Conservation (phyloP, 2,888 invertebrate species). For the Clistopyga incitator region DNA sequence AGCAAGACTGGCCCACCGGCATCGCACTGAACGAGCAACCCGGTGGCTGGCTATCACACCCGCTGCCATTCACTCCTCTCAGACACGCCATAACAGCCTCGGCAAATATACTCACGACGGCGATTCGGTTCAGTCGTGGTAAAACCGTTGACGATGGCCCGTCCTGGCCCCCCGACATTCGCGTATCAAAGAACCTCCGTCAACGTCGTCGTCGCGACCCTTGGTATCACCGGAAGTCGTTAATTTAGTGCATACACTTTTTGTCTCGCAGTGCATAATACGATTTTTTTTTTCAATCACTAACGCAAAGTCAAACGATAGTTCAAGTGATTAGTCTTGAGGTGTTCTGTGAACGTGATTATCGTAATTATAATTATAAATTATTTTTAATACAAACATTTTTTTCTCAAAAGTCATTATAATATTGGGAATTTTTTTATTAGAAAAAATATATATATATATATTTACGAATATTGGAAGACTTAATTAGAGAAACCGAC, state of each 20-base stretch:
- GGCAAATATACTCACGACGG: conserved; percentile 67
- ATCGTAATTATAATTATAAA: neutral
- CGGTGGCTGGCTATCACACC: conserved; percentile 50
- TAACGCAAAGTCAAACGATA: neutral
- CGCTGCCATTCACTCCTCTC: conserved; percentile 66
- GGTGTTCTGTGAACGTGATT: conserved; percentile 8
- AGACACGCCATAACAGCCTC: conserved; percentile 26
- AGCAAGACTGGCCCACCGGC: conserved; percentile 32
- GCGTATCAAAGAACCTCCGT: conserved; percentile 22
- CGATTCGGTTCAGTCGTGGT: conserved; percentile 75
- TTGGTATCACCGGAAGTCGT: conserved; percentile 26
- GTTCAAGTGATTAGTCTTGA: conserved; percentile 1
- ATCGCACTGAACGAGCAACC: conserved; percentile 26
- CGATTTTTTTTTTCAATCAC: neutral
- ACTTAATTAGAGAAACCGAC: conserved; percentile 7
- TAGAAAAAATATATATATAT: too few species aligned
- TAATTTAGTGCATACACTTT: conserved; percentile 9
- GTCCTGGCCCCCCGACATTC: conserved; percentile 56
- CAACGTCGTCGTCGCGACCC: neutral
- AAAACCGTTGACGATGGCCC: conserved; percentile 75
- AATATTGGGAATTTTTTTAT: neutral
- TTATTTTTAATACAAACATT: too few species aligned
- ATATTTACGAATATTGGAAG: too few species aligned
- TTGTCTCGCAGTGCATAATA: neutral
- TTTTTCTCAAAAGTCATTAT: neutral